A percentile compares a stretch with the other conserved stretches of the same genome.
Evolutionary conservation across 2,888 invertebrate species (phyloP).

Genomic region (Agriopis aurantiaria): DNA sequence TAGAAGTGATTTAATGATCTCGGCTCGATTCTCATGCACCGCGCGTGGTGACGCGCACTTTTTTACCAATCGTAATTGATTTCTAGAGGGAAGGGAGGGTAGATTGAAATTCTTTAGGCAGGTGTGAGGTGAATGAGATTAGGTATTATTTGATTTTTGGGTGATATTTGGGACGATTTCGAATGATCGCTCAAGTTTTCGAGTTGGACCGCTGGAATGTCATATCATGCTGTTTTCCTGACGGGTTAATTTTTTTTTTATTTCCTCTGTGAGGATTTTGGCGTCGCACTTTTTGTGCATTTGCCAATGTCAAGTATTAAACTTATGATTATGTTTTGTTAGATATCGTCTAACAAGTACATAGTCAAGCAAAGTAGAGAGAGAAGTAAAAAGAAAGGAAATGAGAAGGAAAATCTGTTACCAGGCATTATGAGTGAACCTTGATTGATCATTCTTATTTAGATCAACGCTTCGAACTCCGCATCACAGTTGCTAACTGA

Average conservation of each 20-base stretch:
- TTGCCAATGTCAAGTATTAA: too few species aligned
- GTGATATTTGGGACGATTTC: slow-evolving; percentile 12
- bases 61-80: slow-evolving; percentile 82
- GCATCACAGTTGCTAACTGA: too few species aligned
- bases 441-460: too few species aligned
- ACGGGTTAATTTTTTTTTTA: neutral
- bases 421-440: too few species aligned
- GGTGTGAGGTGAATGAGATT: slow-evolving; percentile 70
- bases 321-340: too few species aligned
- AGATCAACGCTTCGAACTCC: too few species aligned
- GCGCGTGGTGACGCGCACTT: slow-evolving; percentile 74
- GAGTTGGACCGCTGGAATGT: neutral
- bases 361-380: too few species aligned
- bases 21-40: slow-evolving; percentile 72
- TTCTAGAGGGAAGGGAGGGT: slow-evolving; percentile 60
- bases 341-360: too few species aligned
- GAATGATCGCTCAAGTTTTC: neutral
- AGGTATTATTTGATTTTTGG: slow-evolving; percentile 46
- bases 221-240: neutral
- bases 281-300: too few species aligned
- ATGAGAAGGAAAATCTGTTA: too few species aligned
- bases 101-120: slow-evolving; percentile 78
- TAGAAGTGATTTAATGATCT: slow-evolving; percentile 82
- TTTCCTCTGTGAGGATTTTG: too few species aligned
- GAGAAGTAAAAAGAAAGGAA: too few species aligned